Conservation (phyloP, 2,113 vertebrate genomes). For the Onychostoma macrolepis region DNA sequence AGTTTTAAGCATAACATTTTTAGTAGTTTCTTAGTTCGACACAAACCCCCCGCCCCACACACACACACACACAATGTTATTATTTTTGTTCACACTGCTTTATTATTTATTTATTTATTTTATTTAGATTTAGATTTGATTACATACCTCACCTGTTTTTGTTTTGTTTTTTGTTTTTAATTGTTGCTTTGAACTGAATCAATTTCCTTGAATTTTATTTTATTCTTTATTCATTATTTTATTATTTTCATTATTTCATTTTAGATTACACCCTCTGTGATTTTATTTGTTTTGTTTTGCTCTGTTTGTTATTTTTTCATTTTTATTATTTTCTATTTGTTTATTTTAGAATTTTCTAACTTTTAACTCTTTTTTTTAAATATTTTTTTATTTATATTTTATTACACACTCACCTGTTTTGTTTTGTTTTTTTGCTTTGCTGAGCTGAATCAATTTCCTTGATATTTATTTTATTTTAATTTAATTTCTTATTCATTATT, state of each 20-base stretch:
- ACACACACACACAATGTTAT: no score
- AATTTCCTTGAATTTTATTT: not conserved
- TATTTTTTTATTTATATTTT: no score
- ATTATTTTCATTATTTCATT: not conserved
- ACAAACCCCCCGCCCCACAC: not conserved
- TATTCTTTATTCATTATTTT: not conserved
- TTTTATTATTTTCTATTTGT: not conserved
- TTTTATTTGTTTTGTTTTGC: not conserved
- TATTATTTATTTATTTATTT: not conserved
- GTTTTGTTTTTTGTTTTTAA: not conserved
- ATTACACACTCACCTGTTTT: no score
- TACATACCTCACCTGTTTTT: not conserved
- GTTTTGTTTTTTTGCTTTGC: no score
- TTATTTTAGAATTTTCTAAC: not conserved
- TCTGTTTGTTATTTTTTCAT: not conserved
- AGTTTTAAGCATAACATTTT: not conserved
- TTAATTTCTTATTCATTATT: not conserved
- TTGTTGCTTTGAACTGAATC: not conserved
- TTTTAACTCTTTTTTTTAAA: not conserved
- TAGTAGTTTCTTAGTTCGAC: not conserved
- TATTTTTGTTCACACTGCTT: not conserved
- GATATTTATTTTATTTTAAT: not conserved
- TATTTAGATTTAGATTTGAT: not conserved
- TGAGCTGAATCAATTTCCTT: not conserved
- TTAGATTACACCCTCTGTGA: not conserved